These are phyloP conservation scores for Anneissia japonica DNA, from an alignment of 35 echinoderm and acorn worm genomes.

Conservation along the genomic window DNA sequence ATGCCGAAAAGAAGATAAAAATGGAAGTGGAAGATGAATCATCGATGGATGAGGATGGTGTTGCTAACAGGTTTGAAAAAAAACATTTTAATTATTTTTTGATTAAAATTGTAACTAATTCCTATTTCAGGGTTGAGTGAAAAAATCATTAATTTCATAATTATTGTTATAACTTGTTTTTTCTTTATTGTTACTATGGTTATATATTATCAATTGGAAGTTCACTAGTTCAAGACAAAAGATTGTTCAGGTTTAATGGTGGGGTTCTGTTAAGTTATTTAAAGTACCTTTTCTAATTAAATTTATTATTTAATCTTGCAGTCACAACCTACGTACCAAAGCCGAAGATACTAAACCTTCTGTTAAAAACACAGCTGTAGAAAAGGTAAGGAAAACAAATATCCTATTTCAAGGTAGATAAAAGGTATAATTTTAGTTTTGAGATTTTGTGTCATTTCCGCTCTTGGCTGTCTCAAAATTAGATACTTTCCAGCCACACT, in stretches of 20 bases:
- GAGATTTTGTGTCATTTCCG: no score
- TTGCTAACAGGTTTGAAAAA: slow-evolving; percentile 1
- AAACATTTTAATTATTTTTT: no score
- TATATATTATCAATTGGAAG: not conserved
- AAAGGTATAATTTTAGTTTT: no score
- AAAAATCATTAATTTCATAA: not conserved
- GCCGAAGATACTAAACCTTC: not conserved
- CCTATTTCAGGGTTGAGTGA: slow-evolving; percentile 39
- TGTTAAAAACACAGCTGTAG: not conserved
- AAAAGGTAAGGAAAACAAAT: no score
- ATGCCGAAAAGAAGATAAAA: slow-evolving; percentile 54
- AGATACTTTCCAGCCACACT: no score
- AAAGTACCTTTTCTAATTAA: no score
- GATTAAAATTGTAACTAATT: no score
- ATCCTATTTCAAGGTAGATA: no score
- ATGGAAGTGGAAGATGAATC: slow-evolving; percentile 34
- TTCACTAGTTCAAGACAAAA: not conserved
- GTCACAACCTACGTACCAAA: not conserved
- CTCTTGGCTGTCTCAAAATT: no score
- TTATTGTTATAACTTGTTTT: not conserved
- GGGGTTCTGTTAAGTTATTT: no score
- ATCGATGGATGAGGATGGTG: slow-evolving; percentile 1
- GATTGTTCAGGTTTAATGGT: no score
- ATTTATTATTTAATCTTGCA: no score
- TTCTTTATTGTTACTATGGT: not conserved